Percentiles rank a stretch among this genome's conserved stretches.
Conservation (phyloP, 2,113 vertebrate genomes). For the Stegostoma tigrinum region DNA sequence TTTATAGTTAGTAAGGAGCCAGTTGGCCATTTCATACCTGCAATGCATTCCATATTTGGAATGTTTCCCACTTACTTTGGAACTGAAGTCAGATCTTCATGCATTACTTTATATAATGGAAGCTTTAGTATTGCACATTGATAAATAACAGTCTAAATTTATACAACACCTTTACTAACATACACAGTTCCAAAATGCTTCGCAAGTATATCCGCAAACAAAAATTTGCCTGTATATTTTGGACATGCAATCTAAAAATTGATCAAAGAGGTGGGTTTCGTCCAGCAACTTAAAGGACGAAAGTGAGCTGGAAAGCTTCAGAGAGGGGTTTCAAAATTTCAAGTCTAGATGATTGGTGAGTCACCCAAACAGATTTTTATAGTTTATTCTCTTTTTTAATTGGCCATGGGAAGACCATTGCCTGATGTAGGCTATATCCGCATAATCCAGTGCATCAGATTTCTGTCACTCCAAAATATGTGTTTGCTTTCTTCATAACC, state of each 20-base stretch:
- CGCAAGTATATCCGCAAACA: neutral
- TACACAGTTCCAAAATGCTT: neutral
- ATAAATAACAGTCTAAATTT: neutral
- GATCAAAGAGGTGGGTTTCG: too few relatives aligned
- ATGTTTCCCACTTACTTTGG: neutral
- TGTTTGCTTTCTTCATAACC: neutral
- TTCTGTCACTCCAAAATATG: neutral
- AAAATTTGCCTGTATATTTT: neutral
- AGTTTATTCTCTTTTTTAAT: neutral
- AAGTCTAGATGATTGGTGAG: neutral
- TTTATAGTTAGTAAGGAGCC: neutral
- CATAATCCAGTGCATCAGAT: neutral
- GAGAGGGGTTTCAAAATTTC: too few relatives aligned
- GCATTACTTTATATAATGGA: neutral
- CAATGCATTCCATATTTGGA: neutral
- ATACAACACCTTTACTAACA: neutral
- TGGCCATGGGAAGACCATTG: neutral
- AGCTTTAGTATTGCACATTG: neutral
- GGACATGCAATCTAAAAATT: too few relatives aligned
- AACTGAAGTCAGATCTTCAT: neutral
- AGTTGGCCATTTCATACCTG: neutral
- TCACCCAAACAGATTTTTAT: neutral
- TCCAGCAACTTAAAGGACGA: neutral
- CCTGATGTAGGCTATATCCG: neutral
- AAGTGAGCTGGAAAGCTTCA: neutral